These are phyloP conservation scores for Saccostrea echinata DNA, from an alignment of 1,140 invertebrate species.

Conservation along the genomic window DNA sequence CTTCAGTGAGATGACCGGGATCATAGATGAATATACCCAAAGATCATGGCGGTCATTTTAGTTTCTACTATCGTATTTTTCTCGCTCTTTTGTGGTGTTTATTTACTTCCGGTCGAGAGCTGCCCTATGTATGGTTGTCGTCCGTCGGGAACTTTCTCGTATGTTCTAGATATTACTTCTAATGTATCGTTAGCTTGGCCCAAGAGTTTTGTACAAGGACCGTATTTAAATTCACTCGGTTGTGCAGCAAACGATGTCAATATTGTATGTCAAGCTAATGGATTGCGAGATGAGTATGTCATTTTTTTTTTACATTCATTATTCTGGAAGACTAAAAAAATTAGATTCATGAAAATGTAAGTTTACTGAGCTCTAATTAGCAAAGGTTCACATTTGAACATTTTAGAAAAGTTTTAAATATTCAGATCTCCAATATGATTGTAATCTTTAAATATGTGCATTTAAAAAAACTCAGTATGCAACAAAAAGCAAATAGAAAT, in stretches of 20 bases:
- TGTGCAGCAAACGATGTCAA: slow-evolving; percentile 60
- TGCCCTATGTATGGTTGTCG: slow-evolving; percentile 65
- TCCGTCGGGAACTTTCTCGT: slow-evolving; percentile 62
- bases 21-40: background rate
- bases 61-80: background rate
- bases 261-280: slow-evolving; percentile 62
- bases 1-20: background rate
- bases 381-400: no score
- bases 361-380: no score
- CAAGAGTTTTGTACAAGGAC: slow-evolving; percentile 34
- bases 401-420: no score
- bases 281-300: slow-evolving; percentile 46
- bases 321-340: background rate
- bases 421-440: no score
- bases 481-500: no score
- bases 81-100: background rate
- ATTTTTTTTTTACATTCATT: background rate
- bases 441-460: no score
- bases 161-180: slow-evolving; percentile 45
- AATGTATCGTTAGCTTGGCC: slow-evolving; percentile 41
- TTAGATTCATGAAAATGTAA: no score
- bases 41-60: background rate
- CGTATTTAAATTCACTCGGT: slow-evolving; percentile 47
- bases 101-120: slow-evolving; percentile 44
- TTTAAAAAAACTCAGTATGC: no score